Conservation (phyloP, 2,797 vertebrate species). For the Poeciliopsis turneri region DNA sequence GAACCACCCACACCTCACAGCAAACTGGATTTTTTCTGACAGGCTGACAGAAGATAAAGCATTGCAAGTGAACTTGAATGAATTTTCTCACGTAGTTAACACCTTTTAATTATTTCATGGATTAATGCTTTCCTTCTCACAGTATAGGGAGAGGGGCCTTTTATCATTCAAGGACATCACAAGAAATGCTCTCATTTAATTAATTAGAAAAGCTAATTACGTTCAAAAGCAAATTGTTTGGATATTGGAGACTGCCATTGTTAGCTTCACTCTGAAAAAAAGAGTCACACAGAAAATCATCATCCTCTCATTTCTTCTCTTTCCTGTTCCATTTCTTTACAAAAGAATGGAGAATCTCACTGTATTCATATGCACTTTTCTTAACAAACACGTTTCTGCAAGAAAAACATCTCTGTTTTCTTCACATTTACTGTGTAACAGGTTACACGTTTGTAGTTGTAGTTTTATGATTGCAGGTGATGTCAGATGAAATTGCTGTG, state of each 20-base stretch:
- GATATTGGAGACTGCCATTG: conserved; percentile 28
- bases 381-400: conserved; percentile 11
- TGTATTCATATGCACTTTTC: neutral
- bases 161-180: conserved; percentile 37
- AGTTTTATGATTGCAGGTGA: conserved; percentile 41
- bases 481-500: conserved; percentile 37
- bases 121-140: conserved; percentile 18
- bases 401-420: neutral
- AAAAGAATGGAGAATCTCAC: neutral
- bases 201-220: conserved; percentile 47
- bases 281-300: conserved; percentile 3
- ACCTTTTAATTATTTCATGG: conserved; percentile 30
- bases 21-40: conserved; percentile 12
- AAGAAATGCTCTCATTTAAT: conserved; percentile 32
- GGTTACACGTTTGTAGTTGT: conserved; percentile 23
- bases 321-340: conserved; percentile 3
- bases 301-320: conserved; percentile 10
- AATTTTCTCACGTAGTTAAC: conserved; percentile 19
- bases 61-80: conserved; percentile 11
- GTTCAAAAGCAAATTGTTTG: conserved; percentile 43
- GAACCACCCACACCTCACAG: conserved; percentile 43
- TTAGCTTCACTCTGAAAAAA: conserved; percentile 34
- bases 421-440: conserved; percentile 10
- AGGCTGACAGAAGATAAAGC: conserved; percentile 18
- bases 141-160: neutral